Conservation (phyloP, 2,797 vertebrate species). For the Tragopan temminckii region DNA sequence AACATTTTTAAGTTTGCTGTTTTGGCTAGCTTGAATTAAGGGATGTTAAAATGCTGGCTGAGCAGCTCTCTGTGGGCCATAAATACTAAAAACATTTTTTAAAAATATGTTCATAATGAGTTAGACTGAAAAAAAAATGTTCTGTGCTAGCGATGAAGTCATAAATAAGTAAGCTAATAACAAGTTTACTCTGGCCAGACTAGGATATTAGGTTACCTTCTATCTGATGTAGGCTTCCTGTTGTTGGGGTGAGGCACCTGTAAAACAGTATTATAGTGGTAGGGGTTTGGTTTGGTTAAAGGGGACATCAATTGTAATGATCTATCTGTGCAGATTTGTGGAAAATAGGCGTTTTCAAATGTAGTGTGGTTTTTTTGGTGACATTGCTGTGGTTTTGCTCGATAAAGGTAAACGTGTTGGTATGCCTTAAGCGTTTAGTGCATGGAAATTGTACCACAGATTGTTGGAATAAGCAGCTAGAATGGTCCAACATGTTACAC, state of each 20-base stretch:
- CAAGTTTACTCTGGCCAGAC: background rate
- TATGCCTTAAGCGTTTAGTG: background rate
- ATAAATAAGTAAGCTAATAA: background rate
- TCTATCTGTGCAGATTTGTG: background rate
- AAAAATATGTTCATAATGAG: background rate
- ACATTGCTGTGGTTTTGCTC: background rate
- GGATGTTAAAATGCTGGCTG: background rate
- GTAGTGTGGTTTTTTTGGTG: background rate
- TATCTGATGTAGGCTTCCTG: background rate
- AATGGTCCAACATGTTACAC: background rate
- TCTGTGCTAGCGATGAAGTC: background rate
- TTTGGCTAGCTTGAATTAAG: background rate
- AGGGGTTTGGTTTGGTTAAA: background rate
- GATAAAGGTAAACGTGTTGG: background rate
- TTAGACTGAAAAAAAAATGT: background rate
- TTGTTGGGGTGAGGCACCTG: background rate
- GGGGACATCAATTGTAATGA: background rate
- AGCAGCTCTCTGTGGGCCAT: rapidly evolving
- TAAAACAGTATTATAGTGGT: background rate
- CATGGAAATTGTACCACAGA: background rate
- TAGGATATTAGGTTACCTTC: background rate
- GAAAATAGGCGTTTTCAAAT: background rate
- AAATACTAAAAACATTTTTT: background rate
- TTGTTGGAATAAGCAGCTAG: background rate
- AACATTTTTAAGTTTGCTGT: background rate